phyloP scores from a whole-genome alignment of 2,797 vertebrate species.

The Ataeniobius toweri region DNA sequence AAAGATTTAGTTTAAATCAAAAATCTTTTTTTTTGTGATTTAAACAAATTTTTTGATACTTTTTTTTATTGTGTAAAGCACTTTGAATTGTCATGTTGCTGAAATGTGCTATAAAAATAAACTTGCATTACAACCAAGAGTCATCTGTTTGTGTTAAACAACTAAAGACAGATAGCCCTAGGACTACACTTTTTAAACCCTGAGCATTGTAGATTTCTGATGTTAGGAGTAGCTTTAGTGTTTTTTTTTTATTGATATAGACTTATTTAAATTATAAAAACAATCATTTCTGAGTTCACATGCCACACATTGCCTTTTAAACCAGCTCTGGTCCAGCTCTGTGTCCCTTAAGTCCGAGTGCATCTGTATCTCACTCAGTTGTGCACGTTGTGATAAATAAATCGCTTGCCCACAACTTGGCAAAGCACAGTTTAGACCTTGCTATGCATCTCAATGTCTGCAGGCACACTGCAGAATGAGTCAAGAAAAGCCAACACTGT shows the following conservation, averaged over 20 bases:
- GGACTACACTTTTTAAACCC: not conserved
- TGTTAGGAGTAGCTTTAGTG: too few species aligned
- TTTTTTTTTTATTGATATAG: not conserved
- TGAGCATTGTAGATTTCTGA: not conserved
- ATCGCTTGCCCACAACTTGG: slow-evolving; percentile 70
- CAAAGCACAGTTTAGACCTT: slow-evolving; percentile 56
- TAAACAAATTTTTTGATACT: too few species aligned
- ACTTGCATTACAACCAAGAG: too few species aligned
- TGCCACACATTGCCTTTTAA: slow-evolving; percentile 32
- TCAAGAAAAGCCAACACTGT: slow-evolving; percentile 60
- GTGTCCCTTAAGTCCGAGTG: slow-evolving; percentile 10
- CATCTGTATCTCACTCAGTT: slow-evolving; percentile 28
- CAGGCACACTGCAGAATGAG: slow-evolving; percentile 67
- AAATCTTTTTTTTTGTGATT: too few species aligned
- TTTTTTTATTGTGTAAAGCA: too few species aligned
- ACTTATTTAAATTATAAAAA: not conserved
- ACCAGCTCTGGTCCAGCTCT: slow-evolving; percentile 12
- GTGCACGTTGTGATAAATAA: slow-evolving; percentile 40
- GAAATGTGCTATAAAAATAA: too few species aligned
- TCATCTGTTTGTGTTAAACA: not conserved
- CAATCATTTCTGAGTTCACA: slow-evolving; percentile 18
- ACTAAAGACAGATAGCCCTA: not conserved
- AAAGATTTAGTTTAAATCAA: too few species aligned
- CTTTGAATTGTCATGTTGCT: too few species aligned
- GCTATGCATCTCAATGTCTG: slow-evolving; percentile 75